Percentiles rank a stretch among this genome's conserved stretches.
Evolutionary conservation across 2,888 invertebrate genomes (phyloP).

Genomic region (Pseudococcus jackbeardsleyi): DNA sequence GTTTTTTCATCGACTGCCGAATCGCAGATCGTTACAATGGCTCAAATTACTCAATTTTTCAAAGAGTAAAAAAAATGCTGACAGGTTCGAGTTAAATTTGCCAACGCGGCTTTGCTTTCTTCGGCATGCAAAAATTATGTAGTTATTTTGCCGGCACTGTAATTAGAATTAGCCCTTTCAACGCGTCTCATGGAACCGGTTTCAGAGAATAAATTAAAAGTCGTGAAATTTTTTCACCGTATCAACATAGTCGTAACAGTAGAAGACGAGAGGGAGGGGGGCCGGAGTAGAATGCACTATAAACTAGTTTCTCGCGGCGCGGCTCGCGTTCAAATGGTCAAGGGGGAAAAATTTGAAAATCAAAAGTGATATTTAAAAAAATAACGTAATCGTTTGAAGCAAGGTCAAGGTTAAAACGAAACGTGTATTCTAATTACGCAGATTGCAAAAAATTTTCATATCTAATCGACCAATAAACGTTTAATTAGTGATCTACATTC

Average conservation of each 20-base stretch:
- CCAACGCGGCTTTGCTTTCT: background rate
- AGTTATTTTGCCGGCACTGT: background rate
- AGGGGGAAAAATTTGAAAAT: constrained; percentile 30
- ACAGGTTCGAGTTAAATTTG: background rate
- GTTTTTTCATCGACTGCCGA: background rate
- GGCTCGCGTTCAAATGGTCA: background rate
- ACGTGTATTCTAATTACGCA: constrained; percentile 58
- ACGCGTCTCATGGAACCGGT: background rate
- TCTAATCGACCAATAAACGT: constrained; percentile 56
- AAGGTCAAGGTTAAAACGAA: constrained; percentile 58
- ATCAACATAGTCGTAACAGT: background rate
- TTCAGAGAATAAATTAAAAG: constrained; percentile 14
- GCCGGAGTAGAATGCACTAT: background rate
- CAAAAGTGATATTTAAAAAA: constrained; percentile 32
- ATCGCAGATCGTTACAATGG: background rate
- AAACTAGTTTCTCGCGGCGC: constrained; percentile 30
- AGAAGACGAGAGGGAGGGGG: background rate
- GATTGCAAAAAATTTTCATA: constrained; percentile 55
- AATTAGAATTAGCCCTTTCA: constrained; percentile 3
- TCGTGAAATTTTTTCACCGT: constrained; percentile 5
- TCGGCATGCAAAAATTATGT: background rate
- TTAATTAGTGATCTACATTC: constrained; percentile 48
- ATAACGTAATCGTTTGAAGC: constrained; percentile 46
- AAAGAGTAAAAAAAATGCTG: background rate
- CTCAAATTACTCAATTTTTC: background rate